Evolutionary conservation across 2,888 invertebrate species (phyloP).

Genomic region (Notocelia uddmanniana): DNA sequence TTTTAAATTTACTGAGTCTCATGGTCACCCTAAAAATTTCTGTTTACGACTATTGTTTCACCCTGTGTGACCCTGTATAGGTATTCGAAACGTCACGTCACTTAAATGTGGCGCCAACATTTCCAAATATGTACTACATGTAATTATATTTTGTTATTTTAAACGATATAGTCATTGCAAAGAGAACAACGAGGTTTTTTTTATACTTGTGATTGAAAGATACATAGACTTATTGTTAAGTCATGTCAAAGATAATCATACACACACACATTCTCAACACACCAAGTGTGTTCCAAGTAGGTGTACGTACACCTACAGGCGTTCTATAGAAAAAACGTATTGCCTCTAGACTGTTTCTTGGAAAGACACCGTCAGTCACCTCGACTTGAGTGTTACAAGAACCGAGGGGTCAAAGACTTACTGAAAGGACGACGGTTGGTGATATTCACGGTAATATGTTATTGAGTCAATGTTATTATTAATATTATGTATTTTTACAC

Average conservation of each 20-base stretch:
- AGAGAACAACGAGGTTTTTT: not conserved
- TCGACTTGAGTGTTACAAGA: constrained; percentile 37
- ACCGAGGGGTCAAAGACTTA: constrained; percentile 41
- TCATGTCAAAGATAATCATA: constrained; percentile 17
- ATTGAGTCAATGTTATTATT: not conserved
- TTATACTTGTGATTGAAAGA: constrained; percentile 5
- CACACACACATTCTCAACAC: not conserved
- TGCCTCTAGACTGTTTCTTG: constrained; percentile 39
- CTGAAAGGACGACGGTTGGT: constrained; percentile 31
- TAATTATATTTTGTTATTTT: not conserved
- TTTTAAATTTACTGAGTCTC: too few relatives aligned
- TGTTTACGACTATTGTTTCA: too few relatives aligned
- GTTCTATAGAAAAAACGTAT: constrained; percentile 25
- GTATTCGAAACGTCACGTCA: too few relatives aligned
- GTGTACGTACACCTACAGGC: constrained; percentile 3
- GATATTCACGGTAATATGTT: constrained; percentile 24
- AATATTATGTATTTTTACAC: not conserved
- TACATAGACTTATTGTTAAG: not conserved
- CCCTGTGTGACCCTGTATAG: too few relatives aligned
- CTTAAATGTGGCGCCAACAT: not conserved
- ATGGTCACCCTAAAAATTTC: too few relatives aligned
- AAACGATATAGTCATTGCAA: not conserved
- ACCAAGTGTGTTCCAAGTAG: constrained; percentile 12
- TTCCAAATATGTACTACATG: too few relatives aligned
- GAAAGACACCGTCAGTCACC: constrained; percentile 36